These are phyloP conservation scores for Drosophila ohnishii DNA, from an alignment of 1,140 invertebrate species.

Conservation along the genomic window DNA sequence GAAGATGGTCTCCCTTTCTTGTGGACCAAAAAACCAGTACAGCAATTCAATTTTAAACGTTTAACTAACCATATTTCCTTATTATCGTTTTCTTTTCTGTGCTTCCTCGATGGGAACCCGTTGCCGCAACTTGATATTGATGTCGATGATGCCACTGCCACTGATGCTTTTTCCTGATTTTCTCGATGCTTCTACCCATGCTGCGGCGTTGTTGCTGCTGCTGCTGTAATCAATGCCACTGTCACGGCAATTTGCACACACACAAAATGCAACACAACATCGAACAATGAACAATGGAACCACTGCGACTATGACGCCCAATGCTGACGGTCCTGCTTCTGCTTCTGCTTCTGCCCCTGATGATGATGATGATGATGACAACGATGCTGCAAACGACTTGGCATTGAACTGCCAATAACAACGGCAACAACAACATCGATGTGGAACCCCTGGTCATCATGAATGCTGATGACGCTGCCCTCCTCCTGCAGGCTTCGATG, in stretches of 20 bases:
- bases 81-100: slow-evolving; percentile 61
- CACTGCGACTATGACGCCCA: slow-evolving; percentile 27
- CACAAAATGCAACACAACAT: slow-evolving; percentile 77
- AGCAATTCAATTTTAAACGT: slow-evolving; percentile 75
- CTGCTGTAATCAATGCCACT: slow-evolving; percentile 78
- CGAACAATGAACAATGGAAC: slow-evolving; percentile 57
- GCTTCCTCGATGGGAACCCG: slow-evolving; percentile 31
- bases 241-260: slow-evolving; percentile 80
- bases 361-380: slow-evolving; percentile 35
- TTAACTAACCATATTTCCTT: slow-evolving; percentile 81
- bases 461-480: slow-evolving; percentile 59
- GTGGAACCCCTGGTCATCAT: slow-evolving; percentile 58
- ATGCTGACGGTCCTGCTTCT: slow-evolving; percentile 5
- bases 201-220: slow-evolving; percentile 49
- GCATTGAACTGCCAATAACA: slow-evolving; percentile 75
- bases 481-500: slow-evolving; percentile 83
- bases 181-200: slow-evolving; percentile 2
- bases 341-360: background rate
- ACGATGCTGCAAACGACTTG: slow-evolving; percentile 68
- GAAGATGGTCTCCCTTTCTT: slow-evolving; percentile 17
- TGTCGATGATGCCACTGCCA: slow-evolving; percentile 29
- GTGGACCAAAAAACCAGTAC: slow-evolving; percentile 43
- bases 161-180: slow-evolving; percentile 25
- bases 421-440: slow-evolving; percentile 66
- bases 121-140: slow-evolving; percentile 32